Evolutionary conservation across 2,113 vertebrate genomes (phyloP).

Genomic region (Elanoides forficatus): DNA sequence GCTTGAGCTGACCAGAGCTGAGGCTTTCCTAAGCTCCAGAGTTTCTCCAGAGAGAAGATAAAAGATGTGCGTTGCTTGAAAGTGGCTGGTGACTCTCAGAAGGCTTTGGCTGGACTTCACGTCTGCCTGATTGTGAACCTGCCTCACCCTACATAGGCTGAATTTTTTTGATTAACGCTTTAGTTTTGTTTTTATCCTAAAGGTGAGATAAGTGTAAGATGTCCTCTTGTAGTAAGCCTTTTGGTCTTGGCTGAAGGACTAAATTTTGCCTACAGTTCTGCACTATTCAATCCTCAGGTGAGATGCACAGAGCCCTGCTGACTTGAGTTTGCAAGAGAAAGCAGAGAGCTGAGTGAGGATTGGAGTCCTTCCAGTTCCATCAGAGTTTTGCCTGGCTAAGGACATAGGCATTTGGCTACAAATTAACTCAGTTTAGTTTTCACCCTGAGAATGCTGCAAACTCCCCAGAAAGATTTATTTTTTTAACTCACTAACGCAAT

Average conservation of each 20-base stretch:
- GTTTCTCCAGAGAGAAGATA: not conserved
- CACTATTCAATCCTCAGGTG: not conserved
- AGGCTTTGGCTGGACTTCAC: not conserved
- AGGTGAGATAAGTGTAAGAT: not conserved
- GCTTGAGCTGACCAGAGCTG: not conserved
- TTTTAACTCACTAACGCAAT: not conserved
- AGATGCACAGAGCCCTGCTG: not conserved
- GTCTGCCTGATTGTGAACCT: not conserved
- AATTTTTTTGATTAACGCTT: rapidly evolving
- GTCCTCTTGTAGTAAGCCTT: not conserved
- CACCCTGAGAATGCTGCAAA: not conserved
- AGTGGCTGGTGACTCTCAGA: not conserved
- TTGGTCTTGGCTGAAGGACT: not conserved
- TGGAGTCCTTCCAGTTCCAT: not conserved
- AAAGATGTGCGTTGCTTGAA: not conserved
- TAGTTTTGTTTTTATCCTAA: not conserved
- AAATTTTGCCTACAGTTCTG: not conserved
- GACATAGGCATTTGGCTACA: not conserved
- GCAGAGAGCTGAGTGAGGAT: not conserved
- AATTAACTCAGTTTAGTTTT: slow-evolving; percentile 37
- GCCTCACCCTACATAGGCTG: not conserved
- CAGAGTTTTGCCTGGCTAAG: not conserved
- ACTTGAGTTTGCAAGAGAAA: not conserved
- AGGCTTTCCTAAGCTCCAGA: not conserved
- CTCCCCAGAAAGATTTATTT: slow-evolving; percentile 4